phyloP scores from a whole-genome alignment of 1,140 invertebrate genomes.

The Thalassaphorura encarpata region DNA sequence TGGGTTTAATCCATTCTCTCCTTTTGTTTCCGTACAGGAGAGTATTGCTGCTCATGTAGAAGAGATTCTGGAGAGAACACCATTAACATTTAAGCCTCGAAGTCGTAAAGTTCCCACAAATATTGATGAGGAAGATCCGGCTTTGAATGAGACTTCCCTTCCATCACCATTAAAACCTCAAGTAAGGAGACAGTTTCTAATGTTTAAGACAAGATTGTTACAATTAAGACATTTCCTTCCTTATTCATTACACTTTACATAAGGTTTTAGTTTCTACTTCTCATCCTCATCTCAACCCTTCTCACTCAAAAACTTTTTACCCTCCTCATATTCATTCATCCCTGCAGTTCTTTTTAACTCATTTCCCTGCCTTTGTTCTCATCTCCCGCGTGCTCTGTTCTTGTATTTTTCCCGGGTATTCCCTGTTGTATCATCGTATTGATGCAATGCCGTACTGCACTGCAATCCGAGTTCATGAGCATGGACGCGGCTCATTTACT shows the following conservation, averaged over 20 bases:
- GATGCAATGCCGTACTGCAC: too few relatives aligned
- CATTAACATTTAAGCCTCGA: conserved; percentile 59
- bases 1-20: conserved; percentile 8
- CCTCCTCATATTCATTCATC: background rate
- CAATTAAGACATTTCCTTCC: conserved; percentile 4
- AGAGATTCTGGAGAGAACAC: conserved; percentile 53
- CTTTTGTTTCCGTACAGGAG: conserved; percentile 44
- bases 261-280: background rate
- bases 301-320: background rate
- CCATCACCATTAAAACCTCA: conserved; percentile 32
- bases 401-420: too few relatives aligned
- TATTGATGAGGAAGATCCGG: conserved; percentile 45
- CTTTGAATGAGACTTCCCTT: conserved; percentile 21
- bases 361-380: background rate
- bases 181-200: conserved; percentile 25
- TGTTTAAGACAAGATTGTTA: background rate
- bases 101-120: conserved; percentile 53
- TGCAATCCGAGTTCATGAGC: too few relatives aligned
- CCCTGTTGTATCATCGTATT: too few relatives aligned
- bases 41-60: conserved; percentile 56
- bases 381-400: too few relatives aligned
- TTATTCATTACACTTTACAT: background rate
- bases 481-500: too few relatives aligned
- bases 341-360: background rate
- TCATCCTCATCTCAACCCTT: background rate